Evolutionary conservation across 2,888 invertebrate genomes (phyloP), one percentile per base, ranked within the genome.

Genomic region (Lochmaea capreae): DNA sequence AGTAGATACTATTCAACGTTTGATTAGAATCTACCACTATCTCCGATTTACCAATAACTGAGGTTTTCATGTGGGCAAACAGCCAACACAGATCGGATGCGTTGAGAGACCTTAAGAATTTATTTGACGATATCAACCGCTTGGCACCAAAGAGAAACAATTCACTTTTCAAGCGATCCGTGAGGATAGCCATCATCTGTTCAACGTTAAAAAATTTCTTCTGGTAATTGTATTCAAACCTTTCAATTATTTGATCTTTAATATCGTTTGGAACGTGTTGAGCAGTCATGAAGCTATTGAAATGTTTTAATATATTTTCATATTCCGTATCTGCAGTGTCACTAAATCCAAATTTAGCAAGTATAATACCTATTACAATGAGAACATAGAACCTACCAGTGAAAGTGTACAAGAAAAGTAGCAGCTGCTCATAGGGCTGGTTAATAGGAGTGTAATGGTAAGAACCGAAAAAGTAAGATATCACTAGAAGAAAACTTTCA

Each of bases 151-250:
- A 87, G 82, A 89, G 85, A 12, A 86, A 82, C n/a, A 89, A 85
- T 74, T 89, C 89, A 61, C 87, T 83, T 2, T 83, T 79, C 9
- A 88, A 76, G 67, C 86, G 85, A 10, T 87, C 86, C 78, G 84
- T 80, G 16, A 83, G 71, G 0, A 82, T 83, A 12, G 77, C 73
- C 26, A 84, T 69, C 11, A 65, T 42, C 9, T 79, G 83, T 1
- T 87, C 84, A 73, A 90, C 90, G 77, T 88, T 88, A 82, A 89
- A 91, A 78, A 89, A 90, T 43, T 85, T 85, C 71, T 88, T 88
- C 77, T 89, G 89, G 79, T 88, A 90, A 66, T 87, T 87, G 81
- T 89, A 89, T 68, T 88, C 86, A 79, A 90, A 91, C 80, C 89
- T 90, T 10, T 85, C 84, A 5, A 87, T 81, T 8, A 91, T 84